Evolutionary conservation across 2,113 vertebrate genomes (phyloP).

Genomic region (Phalacrocorax aristotelis): DNA sequence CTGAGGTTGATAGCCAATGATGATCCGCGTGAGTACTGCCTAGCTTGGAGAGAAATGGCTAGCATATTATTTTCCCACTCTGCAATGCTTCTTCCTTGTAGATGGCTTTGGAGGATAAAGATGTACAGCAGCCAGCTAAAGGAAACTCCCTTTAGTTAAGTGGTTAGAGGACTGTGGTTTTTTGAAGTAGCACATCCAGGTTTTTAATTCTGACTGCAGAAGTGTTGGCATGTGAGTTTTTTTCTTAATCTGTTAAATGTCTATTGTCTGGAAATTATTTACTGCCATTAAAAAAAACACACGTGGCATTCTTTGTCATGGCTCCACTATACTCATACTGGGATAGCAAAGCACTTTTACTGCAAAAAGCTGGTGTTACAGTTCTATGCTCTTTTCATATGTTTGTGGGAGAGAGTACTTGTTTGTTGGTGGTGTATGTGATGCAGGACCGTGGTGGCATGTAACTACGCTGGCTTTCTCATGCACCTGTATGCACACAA

Average conservation of each 20-base stretch:
- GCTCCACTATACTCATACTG: not conserved
- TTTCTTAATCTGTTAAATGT: not conserved
- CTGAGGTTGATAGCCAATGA: not conserved
- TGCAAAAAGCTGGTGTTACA: not conserved
- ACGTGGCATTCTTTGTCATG: not conserved
- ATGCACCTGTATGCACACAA: not conserved
- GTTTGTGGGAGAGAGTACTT: not conserved
- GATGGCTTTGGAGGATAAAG: not conserved
- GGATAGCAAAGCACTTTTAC: not conserved
- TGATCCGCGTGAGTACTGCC: not conserved
- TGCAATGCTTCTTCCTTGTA: not conserved
- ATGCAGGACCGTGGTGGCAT: rapidly evolving
- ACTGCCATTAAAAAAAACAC: not conserved
- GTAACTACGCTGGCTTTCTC: not conserved
- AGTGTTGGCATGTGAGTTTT: not conserved
- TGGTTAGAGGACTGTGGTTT: not conserved
- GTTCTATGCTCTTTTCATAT: not conserved
- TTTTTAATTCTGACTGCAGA: not conserved
- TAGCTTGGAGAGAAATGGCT: not conserved
- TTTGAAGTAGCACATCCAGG: not conserved
- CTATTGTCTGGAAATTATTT: not conserved
- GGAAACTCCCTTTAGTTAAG: not conserved
- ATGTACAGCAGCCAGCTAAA: not conserved
- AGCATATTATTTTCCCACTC: not conserved
- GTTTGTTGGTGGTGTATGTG: not conserved